Evolutionary conservation across 2,888 invertebrate species (phyloP), one percentile per base, ranked within the genome.

Genomic region (Rutpela maculata): DNA sequence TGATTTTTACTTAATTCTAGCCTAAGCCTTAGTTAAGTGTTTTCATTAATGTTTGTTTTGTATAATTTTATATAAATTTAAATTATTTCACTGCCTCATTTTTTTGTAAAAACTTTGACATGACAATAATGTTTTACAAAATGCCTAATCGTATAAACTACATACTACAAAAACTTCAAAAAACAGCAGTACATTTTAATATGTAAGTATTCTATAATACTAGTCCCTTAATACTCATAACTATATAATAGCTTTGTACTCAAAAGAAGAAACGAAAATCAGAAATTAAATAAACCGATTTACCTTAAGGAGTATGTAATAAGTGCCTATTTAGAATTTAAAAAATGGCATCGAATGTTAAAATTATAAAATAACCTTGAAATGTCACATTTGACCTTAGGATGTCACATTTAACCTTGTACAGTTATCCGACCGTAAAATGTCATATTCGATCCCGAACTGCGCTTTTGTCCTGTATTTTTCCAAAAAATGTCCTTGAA

Each of bases 91-190:
- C 81, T 81, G 81, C 81, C 79, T 81, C 31, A 57, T 77, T 78
- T 80, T 69, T 62, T 63, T 74, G 76, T 56, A 74, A 72, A 74
- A 70, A 75, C 35, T 59, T 76, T 75, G 68, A 68, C 76, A 71
- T 79, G 81, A 81, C 81, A 81, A 81, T 80, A 80, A 79, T 76
- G 66, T 75, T 69, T 80, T 79, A 80, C 74, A 71, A 72, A 69
- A 77, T 56, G 71, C 68, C 69, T 73, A 70, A 55, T 50, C 55
- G 68, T 74, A 68, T 74, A 31, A 59, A 73, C 60, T 38, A 63
- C 62, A 74, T 69, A 65, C 43, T 31, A 66, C 66, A 76, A 50
- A 76, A 59, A 38, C 35, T 67, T 60, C 63, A 65, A 31, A 43
- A 72, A 38, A 15, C 67, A 74, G 74, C 63, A 68, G 65, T 67